Conservation (phyloP, 2,888 invertebrate species). For the Sericinus montela region DNA sequence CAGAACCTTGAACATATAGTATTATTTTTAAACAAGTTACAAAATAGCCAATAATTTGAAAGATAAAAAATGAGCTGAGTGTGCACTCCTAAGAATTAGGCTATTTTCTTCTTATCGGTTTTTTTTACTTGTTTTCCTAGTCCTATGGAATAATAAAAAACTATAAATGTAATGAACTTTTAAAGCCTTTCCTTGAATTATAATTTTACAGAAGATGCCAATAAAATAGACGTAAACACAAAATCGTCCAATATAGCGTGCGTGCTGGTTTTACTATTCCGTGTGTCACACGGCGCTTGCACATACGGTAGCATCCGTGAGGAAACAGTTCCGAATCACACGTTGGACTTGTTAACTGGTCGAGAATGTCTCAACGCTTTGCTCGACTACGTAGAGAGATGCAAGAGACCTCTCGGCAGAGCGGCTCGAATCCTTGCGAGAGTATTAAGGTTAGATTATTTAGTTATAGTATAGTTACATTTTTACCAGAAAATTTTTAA, state of each 20-base stretch:
- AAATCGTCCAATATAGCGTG: constrained; percentile 61
- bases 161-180: too few species aligned
- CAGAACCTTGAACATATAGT: too few species aligned
- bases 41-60: too few species aligned
- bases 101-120: too few species aligned
- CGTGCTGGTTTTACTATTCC: constrained; percentile 58
- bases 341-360: constrained; percentile 55
- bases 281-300: constrained; percentile 60
- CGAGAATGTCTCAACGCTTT: constrained; percentile 60
- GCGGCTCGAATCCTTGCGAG: constrained; percentile 74
- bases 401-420: constrained; percentile 64
- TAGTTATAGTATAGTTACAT: too few species aligned
- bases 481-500: too few species aligned
- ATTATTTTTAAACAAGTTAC: too few species aligned
- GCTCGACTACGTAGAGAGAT: constrained; percentile 66
- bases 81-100: too few species aligned
- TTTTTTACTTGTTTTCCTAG: too few species aligned
- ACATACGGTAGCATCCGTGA: constrained; percentile 40
- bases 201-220: constrained; percentile 38
- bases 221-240: constrained; percentile 35
- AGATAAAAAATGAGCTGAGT: too few species aligned
- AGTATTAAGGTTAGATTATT: constrained; percentile 64
- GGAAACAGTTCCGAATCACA: constrained; percentile 48
- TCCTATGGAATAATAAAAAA: too few species aligned
- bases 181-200: background rate